A percentile compares a stretch with the other conserved stretches of the same genome.
Conservation (phyloP, 2,113 vertebrate genomes). For the Ctenomys sociabilis region DNA sequence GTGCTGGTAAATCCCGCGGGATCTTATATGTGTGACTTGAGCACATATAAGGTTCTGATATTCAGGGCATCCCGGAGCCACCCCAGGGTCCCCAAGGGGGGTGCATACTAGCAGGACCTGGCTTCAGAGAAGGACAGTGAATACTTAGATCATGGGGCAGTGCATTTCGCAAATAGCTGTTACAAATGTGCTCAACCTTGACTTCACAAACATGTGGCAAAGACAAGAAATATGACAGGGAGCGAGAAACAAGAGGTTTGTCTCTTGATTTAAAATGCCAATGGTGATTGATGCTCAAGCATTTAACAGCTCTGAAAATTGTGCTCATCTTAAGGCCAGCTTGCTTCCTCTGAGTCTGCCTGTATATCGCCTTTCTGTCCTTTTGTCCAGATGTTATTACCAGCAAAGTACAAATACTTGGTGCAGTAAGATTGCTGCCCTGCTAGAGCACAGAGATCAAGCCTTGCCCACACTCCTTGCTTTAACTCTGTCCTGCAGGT, state of each 20-base stretch:
- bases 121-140: neutral
- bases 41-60: neutral
- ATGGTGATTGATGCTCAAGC: neutral
- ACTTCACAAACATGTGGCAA: neutral
- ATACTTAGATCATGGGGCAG: too few relatives aligned
- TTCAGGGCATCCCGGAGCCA: neutral
- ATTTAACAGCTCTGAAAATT: neutral
- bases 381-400: neutral
- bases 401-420: neutral
- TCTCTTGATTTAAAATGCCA: neutral
- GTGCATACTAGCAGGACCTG: rapidly evolving
- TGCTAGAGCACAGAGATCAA: neutral
- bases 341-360: neutral
- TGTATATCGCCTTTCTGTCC: neutral
- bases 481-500: neutral
- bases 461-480: rapidly evolving
- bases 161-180: neutral
- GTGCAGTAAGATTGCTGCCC: neutral
- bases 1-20: neutral
- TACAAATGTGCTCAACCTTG: neutral
- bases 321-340: neutral
- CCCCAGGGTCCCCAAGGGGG: neutral
- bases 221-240: neutral
- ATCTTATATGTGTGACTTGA: neutral
- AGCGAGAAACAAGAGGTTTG: neutral